A percentile compares a stretch with the other conserved stretches of the same genome.
These are phyloP conservation scores for Tachina lurida DNA, from an alignment of 2,888 invertebrate genomes.

Conservation along the genomic window DNA sequence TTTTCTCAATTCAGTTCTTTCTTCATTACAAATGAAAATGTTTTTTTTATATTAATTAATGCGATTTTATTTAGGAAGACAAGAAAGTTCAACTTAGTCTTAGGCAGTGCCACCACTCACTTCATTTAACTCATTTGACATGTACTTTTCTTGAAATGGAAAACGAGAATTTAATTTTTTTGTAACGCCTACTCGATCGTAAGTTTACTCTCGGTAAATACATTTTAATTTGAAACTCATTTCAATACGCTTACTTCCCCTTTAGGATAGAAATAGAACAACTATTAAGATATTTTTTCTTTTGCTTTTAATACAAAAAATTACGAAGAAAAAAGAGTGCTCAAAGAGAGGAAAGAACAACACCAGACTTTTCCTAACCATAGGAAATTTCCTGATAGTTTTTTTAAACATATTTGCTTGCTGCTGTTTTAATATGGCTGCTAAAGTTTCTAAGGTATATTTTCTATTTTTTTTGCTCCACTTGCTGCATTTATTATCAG, in stretches of 20 bases:
- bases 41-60: no score
- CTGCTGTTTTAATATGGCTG: slow-evolving; percentile 38
- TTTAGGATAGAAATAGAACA: slow-evolving; percentile 19
- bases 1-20: no score
- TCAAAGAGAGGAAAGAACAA: slow-evolving; percentile 27
- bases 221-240: no score
- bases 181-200: no score
- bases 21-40: no score
- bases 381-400: slow-evolving; percentile 37
- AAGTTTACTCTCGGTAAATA: no score
- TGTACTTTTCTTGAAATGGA: no score
- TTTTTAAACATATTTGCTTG: slow-evolving; percentile 18
- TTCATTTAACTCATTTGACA: no score
- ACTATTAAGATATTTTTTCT: slow-evolving; percentile 32
- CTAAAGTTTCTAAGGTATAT: neutral
- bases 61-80: no score
- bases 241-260: slow-evolving; percentile 5
- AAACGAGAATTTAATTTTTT: no score
- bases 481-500: slow-evolving; percentile 70
- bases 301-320: slow-evolving; percentile 40
- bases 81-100: no score
- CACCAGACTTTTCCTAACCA: slow-evolving; percentile 36
- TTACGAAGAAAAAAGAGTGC: slow-evolving; percentile 19
- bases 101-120: no score
- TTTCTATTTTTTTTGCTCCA: slow-evolving; percentile 27